These are phyloP conservation scores for Paguma larvata DNA, from an alignment of 2,797 vertebrate genomes.

Conservation along the genomic window DNA sequence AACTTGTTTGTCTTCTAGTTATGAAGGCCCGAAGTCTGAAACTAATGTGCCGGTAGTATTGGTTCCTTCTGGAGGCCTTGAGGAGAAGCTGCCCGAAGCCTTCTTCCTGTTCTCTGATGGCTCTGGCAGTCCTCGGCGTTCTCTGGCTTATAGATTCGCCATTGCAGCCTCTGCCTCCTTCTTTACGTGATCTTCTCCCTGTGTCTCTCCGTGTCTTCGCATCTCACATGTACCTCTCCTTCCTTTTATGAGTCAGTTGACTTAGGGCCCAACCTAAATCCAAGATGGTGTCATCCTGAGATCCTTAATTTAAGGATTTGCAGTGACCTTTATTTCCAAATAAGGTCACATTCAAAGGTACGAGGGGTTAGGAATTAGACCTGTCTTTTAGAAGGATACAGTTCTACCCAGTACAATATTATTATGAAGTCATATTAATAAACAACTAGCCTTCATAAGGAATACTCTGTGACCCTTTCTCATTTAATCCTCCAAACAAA, in stretches of 20 bases:
- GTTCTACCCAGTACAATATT: background rate
- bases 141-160: background rate
- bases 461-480: background rate
- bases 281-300: background rate
- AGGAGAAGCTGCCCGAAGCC: background rate
- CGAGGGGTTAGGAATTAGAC: background rate
- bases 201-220: background rate
- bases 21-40: background rate
- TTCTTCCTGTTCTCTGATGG: background rate
- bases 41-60: background rate
- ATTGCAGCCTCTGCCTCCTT: background rate
- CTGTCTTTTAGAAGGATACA: background rate
- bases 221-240: background rate
- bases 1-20: background rate
- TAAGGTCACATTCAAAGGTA: background rate
- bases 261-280: background rate
- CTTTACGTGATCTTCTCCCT: background rate
- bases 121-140: background rate
- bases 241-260: background rate
- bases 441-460: background rate
- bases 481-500: background rate
- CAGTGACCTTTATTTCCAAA: slow-evolving; percentile 37
- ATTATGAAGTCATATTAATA: background rate
- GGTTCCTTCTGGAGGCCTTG: background rate
- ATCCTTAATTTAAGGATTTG: slow-evolving; percentile 47